Conservation (phyloP, 2,797 vertebrate genomes). For the Pangasius larnaudii region DNA sequence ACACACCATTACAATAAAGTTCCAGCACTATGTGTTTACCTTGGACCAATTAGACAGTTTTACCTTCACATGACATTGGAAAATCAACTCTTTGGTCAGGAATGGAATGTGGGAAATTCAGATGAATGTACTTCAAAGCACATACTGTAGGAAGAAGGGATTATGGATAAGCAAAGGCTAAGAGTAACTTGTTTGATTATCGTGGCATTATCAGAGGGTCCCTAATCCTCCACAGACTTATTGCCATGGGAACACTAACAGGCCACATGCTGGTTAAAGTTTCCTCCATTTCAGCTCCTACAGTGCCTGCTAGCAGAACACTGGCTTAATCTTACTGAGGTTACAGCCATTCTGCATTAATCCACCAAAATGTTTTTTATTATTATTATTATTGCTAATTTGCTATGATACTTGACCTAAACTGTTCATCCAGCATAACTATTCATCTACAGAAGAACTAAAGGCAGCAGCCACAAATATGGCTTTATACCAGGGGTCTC, state of each 20-base stretch:
- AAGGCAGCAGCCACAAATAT: neutral
- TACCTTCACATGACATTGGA: slow-evolving; percentile 52
- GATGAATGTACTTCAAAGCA: slow-evolving; percentile 75
- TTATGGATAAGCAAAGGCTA: slow-evolving; percentile 53
- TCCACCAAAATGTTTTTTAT: neutral
- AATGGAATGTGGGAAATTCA: slow-evolving; percentile 28
- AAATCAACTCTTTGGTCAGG: slow-evolving; percentile 30
- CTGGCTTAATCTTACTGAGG: slow-evolving; percentile 21
- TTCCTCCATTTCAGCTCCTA: slow-evolving; percentile 24
- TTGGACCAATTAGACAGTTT: neutral
- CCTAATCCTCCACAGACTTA: slow-evolving; percentile 64
- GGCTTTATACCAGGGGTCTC: neutral
- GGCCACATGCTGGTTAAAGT: slow-evolving; percentile 34
- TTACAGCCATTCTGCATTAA: slow-evolving; percentile 33
- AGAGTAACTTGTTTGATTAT: slow-evolving; percentile 56
- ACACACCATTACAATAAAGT: neutral
- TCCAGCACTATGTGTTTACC: neutral
- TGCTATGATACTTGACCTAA: neutral
- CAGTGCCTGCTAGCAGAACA: neutral
- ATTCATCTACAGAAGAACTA: neutral
- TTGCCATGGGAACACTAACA: slow-evolving; percentile 63
- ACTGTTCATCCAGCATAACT: neutral
- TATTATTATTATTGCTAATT: slow-evolving; percentile 1
- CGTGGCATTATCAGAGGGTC: slow-evolving; percentile 60
- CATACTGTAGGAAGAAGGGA: slow-evolving; percentile 70